Percentiles rank a stretch among this genome's conserved stretches.
Evolutionary conservation across 2,888 invertebrate species (phyloP).

Genomic region (Diogma glabrata): DNA sequence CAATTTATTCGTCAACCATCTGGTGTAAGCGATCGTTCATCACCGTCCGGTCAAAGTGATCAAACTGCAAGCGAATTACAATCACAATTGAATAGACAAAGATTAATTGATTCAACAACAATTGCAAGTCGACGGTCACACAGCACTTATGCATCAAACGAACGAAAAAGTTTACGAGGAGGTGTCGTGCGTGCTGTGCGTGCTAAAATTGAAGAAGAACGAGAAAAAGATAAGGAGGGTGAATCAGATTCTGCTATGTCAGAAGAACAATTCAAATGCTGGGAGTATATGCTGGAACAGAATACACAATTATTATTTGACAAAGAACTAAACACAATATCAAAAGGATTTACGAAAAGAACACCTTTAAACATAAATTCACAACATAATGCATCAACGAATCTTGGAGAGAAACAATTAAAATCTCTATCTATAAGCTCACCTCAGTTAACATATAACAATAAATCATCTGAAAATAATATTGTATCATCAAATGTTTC

Average conservation of each 20-base stretch:
- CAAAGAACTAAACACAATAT: slow-evolving; percentile 72
- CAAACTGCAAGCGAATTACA: slow-evolving; percentile 38
- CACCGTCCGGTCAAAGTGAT: slow-evolving; percentile 79
- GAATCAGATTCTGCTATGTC: slow-evolving; percentile 50
- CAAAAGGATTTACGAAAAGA: slow-evolving; percentile 45
- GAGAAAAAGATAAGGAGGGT: slow-evolving; percentile 35
- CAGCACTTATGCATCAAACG: slow-evolving; percentile 36
- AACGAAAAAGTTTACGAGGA: slow-evolving; percentile 44
- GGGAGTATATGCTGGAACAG: slow-evolving; percentile 88
- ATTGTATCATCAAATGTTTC: slow-evolving; percentile 25
- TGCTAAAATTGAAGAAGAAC: slow-evolving; percentile 51
- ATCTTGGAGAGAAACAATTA: slow-evolving; percentile 32
- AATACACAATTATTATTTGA: slow-evolving; percentile 81
- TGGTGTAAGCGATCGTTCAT: slow-evolving; percentile 57
- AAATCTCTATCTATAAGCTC: slow-evolving; percentile 56
- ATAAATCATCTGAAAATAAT: slow-evolving; percentile 21
- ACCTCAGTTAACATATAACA: slow-evolving; percentile 45
- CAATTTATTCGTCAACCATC: slow-evolving; percentile 35
- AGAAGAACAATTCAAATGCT: slow-evolving; percentile 83
- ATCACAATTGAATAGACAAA: slow-evolving; percentile 22
- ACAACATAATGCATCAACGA: slow-evolving; percentile 14
- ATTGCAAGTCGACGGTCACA: slow-evolving; percentile 38
- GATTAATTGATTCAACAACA: slow-evolving; percentile 29
- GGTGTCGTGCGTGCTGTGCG: slow-evolving; percentile 50
- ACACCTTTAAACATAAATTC: slow-evolving; percentile 40